Evolutionary conservation across 2,113 vertebrate genomes (phyloP), one percentile per base, ranked within the genome.

Genomic region (Etheostoma cragini): DNA sequence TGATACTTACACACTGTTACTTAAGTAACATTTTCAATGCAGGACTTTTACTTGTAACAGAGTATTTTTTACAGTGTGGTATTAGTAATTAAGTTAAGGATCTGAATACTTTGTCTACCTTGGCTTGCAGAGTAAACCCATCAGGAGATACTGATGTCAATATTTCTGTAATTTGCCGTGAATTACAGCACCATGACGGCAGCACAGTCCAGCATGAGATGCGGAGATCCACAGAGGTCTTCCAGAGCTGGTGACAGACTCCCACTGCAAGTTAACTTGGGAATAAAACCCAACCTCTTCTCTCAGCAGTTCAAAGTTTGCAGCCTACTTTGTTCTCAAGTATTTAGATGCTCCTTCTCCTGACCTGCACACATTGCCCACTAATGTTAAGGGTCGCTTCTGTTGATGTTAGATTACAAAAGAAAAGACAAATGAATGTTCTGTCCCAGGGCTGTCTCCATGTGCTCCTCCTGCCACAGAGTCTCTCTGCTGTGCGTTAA

Each of bases 121-220:
- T 7, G 1, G 35, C 6, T 35, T 35, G 35, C 35, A 35, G 35
- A 54, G 33, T 46, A 35, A 46, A 66, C 10, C 6, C 33, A 46
- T 63, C 58, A 58, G 4, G 52, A 60, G 12, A 69, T 16, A 30
- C 56, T 52, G 21, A 56, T 35, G 30, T 81, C 45, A 58, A 30
- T 22, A 70, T 69, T 13, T 77, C 5, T 63, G 17, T 49, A 75
- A 91, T 92, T 92, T 89, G 88, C 74, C 83, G 87, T 88, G 74
- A 88, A 53, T 76, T 26, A 56, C 47, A 58, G 72, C 45, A 80
- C 8, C 21, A 16, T 52, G 53, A 21, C 66, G n/a, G 17, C 45
- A 19, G 30, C 10, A 13, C 14, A 24, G 26, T 53, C 14, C n/a
- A 35, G 50, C 50, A 17, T 3, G 8, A 49, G 53, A 24, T 22